Evolutionary conservation across 2,797 vertebrate species (phyloP).

Genomic region (Okamejei kenojei): DNA sequence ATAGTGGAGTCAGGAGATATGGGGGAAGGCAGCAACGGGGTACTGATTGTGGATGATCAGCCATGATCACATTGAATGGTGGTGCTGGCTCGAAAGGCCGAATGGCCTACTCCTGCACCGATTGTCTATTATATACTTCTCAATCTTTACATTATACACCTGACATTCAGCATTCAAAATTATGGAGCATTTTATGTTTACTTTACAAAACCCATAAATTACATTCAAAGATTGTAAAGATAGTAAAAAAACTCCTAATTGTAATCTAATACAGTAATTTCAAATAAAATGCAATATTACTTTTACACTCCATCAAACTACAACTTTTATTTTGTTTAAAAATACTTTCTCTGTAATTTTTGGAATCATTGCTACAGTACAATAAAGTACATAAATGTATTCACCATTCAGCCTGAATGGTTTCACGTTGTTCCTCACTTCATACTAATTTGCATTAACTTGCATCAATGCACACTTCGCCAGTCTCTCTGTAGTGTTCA

Average conservation of each 20-base stretch:
- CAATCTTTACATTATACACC: not conserved
- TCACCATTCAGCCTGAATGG: too few species aligned
- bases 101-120: too few species aligned
- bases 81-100: too few species aligned
- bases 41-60: too few species aligned
- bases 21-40: too few species aligned
- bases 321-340: not conserved
- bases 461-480: too few species aligned
- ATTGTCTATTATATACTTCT: not conserved
- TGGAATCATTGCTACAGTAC: not conserved
- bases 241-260: not conserved
- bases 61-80: too few species aligned
- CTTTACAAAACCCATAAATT: not conserved
- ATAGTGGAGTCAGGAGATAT: too few species aligned
- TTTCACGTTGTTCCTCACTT: too few species aligned
- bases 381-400: not conserved
- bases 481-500: too few species aligned
- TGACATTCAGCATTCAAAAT: not conserved
- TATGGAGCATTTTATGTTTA: not conserved
- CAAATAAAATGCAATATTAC: not conserved
- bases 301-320: not conserved
- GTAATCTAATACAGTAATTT: too few species aligned
- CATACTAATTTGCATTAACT: too few species aligned
- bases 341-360: not conserved
- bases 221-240: not conserved